Conservation (phyloP, 2,888 invertebrate species). For the Tridacna gigas region DNA sequence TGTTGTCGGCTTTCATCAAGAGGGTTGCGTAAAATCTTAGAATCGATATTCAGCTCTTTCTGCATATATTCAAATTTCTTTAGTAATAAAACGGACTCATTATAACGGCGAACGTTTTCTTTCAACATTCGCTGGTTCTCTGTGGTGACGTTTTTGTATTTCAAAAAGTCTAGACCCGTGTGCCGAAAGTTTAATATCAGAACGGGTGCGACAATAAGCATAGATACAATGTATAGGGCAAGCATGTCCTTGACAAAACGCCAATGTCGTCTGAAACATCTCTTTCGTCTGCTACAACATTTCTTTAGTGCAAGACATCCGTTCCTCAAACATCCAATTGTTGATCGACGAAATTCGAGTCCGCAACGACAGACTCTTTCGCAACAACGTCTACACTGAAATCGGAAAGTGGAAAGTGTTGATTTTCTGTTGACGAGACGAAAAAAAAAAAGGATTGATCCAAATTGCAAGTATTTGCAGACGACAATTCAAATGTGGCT, state of each 20-base stretch:
- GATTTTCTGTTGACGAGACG: too few species aligned
- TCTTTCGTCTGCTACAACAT: background rate
- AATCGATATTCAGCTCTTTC: background rate
- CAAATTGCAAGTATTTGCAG: too few species aligned
- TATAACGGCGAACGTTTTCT: constrained; percentile 61
- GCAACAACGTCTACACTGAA: too few species aligned
- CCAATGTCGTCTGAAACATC: constrained; percentile 13
- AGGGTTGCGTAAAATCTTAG: background rate
- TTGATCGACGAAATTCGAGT: too few species aligned
- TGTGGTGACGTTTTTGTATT: constrained; percentile 39
- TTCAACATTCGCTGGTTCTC: constrained; percentile 47
- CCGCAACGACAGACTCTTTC: too few species aligned
- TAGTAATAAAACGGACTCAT: constrained; percentile 49
- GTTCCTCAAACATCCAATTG: too few species aligned
- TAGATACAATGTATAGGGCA: constrained; percentile 58
- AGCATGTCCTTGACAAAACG: constrained; percentile 6
- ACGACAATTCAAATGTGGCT: too few species aligned
- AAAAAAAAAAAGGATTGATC: too few species aligned
- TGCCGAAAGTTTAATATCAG: constrained; percentile 55
- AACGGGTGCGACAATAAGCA: constrained; percentile 64
- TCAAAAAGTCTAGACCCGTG: constrained; percentile 56
- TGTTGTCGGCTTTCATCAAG: background rate
- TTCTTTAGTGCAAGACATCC: background rate
- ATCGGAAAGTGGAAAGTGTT: too few species aligned
- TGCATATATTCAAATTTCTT: background rate